A percentile compares a stretch with the other conserved stretches of the same genome.
phyloP scores from a whole-genome alignment of 2,797 vertebrate genomes.

The Sebastes trivittatus region DNA sequence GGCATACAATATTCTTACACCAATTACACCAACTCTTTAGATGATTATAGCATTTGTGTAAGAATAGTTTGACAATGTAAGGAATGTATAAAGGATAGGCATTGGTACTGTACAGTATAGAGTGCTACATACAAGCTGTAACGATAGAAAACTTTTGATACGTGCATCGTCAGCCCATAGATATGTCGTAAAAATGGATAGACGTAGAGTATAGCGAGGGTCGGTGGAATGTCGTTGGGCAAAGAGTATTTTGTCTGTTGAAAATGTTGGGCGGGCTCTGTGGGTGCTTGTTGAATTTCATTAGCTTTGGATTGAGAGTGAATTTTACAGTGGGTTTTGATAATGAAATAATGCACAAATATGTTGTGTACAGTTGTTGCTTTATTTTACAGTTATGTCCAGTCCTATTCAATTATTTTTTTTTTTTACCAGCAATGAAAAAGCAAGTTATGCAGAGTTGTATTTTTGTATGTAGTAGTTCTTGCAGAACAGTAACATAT shows the following conservation, averaged over 20 bases:
- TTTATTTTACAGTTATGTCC: slow-evolving; percentile 57
- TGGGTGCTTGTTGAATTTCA: slow-evolving; percentile 55
- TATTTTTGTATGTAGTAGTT: slow-evolving; percentile 76
- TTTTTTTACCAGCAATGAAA: slow-evolving; percentile 50
- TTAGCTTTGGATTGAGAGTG: slow-evolving; percentile 46
- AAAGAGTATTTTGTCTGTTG: slow-evolving; percentile 55
- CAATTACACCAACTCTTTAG: slow-evolving; percentile 54
- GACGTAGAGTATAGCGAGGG: slow-evolving; percentile 66
- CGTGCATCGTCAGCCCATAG: slow-evolving; percentile 54
- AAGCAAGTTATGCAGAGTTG: slow-evolving; percentile 68
- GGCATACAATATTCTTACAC: slow-evolving; percentile 61
- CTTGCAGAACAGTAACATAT: slow-evolving; percentile 75
- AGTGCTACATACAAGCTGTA: slow-evolving; percentile 60
- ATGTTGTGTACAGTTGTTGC: slow-evolving; percentile 51
- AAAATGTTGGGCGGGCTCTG: slow-evolving; percentile 44
- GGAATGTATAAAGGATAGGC: slow-evolving; percentile 69
- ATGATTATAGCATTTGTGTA: slow-evolving; percentile 57
- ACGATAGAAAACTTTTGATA: slow-evolving; percentile 57
- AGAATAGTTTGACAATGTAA: slow-evolving; percentile 65
- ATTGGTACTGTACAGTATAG: slow-evolving; percentile 71
- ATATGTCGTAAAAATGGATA: slow-evolving; percentile 57
- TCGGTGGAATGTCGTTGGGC: slow-evolving; percentile 62
- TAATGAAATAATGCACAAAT: slow-evolving; percentile 68
- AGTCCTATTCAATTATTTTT: slow-evolving; percentile 48
- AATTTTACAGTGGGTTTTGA: slow-evolving; percentile 58